Evolutionary conservation across 2,797 vertebrate genomes (phyloP), one percentile per base, ranked within the genome.

Genomic region (Percopsis omiscomaycus): DNA sequence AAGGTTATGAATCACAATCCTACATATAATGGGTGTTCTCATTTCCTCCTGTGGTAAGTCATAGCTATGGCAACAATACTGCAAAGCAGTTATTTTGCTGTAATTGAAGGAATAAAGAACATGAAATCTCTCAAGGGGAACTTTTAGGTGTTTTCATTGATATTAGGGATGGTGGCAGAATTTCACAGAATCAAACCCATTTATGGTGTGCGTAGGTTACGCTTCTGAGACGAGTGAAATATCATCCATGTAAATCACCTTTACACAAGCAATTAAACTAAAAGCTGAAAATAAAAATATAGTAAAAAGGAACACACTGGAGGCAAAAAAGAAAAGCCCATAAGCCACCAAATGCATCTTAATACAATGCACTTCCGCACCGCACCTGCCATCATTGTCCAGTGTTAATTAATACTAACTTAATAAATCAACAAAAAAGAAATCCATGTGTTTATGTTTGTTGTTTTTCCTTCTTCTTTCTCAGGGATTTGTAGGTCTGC

Each of bases 331-430:
- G 83, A 95, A 82, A 94, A 93, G 91, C 84, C 84, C 91, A 92
- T 90, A 94, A 94, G 93, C 95, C 86, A 86, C 84, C 85, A 73
- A 85, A 89, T 88, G 87, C 89, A 91, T 89, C 85, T 77, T 77
- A 71, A 87, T 79, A 85, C 73, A 88, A 91, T 85, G 85, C 87
- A 88, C 93, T 93, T 91, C 93, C 93, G 91, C 94, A 94, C 91
- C 93, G 93, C 91, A 93, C 92, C 87, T 91, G 91, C 93, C 91
- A 92, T 92, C 89, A 87, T 86, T 92, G 94, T 97, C 96, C 96
- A 98, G 96, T 97, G 96, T 97, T 93, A 91, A 93, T 91, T 92
- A 93, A 95, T 95, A 95, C 94, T 90, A 89, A 93, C 77, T 86
- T 84, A 89, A 81, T 85, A 86, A 84, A 73, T 82, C 81, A 81